Evolutionary conservation across 2,797 vertebrate genomes (phyloP).

Genomic region (Selene dorsalis): DNA sequence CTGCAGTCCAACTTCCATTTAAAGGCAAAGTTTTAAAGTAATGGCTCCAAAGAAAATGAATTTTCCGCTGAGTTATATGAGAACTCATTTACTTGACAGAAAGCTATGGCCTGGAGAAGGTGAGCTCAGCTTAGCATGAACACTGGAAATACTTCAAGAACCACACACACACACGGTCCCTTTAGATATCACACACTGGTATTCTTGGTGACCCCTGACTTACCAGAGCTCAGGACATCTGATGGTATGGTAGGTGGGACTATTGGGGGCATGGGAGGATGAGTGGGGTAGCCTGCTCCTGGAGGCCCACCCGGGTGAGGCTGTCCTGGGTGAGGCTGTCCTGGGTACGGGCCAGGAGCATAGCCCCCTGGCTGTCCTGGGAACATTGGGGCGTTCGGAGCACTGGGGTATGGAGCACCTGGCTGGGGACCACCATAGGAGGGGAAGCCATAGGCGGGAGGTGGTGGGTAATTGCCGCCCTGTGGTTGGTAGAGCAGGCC

Average conservation of each 20-base stretch:
- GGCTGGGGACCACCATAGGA: slow-evolving; percentile 64
- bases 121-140: background rate
- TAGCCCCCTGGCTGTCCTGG: slow-evolving; percentile 65
- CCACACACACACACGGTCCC: too few relatives aligned
- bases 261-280: slow-evolving; percentile 77
- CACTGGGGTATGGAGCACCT: slow-evolving; percentile 72
- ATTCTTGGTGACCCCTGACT: slow-evolving; percentile 40
- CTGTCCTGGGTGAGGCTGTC: slow-evolving; percentile 75
- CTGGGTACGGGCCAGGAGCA: slow-evolving; percentile 69
- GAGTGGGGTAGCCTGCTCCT: slow-evolving; percentile 72
- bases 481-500: slow-evolving; percentile 82
- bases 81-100: background rate
- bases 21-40: too few relatives aligned
- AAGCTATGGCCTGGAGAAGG: background rate
- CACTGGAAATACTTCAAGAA: background rate
- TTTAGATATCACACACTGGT: too few relatives aligned
- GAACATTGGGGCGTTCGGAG: slow-evolving; percentile 58
- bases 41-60: too few relatives aligned
- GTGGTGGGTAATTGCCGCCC: slow-evolving; percentile 76
- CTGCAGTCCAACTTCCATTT: too few relatives aligned
- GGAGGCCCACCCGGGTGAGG: slow-evolving; percentile 75
- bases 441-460: slow-evolving; percentile 79
- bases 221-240: slow-evolving; percentile 78
- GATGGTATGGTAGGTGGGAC: slow-evolving; percentile 78
- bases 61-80: background rate